A percentile compares a stretch with the other conserved stretches of the same genome.
These are phyloP conservation scores for Autographa gamma DNA, from an alignment of 2,888 invertebrate genomes.

Conservation along the genomic window DNA sequence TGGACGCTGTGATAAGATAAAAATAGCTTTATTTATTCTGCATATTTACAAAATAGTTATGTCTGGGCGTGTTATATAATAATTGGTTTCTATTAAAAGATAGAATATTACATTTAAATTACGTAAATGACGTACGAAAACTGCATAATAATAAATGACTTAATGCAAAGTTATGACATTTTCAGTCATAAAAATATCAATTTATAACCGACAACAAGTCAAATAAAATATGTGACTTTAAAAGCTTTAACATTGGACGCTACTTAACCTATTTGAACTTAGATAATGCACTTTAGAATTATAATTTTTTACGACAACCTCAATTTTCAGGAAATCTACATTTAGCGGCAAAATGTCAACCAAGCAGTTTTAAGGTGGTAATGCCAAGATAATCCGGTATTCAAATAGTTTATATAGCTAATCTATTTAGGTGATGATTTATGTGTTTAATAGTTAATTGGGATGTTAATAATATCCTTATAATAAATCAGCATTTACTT, in stretches of 20 bases:
- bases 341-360: constrained; percentile 46
- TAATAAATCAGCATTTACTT: too few species aligned
- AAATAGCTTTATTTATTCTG: too few species aligned
- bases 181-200: neutral
- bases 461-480: neutral
- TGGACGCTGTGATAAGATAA: too few species aligned
- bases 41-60: too few species aligned
- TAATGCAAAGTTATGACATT: neutral
- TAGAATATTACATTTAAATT: too few species aligned
- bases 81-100: too few species aligned
- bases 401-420: neutral
- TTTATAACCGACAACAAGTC: neutral
- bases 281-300: constrained; percentile 9
- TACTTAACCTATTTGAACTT: constrained; percentile 24
- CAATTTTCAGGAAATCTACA: constrained; percentile 32
- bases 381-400: constrained; percentile 22
- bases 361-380: constrained; percentile 10
- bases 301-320: constrained; percentile 23
- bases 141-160: neutral
- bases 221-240: neutral
- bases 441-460: neutral
- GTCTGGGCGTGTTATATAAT: too few species aligned
- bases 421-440: neutral
- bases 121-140: neutral
- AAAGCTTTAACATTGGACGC: neutral